Evolutionary conservation across 1,140 invertebrate genomes (phyloP), one percentile per base, ranked within the genome.

Genomic region (Calephelis virginiensis): DNA sequence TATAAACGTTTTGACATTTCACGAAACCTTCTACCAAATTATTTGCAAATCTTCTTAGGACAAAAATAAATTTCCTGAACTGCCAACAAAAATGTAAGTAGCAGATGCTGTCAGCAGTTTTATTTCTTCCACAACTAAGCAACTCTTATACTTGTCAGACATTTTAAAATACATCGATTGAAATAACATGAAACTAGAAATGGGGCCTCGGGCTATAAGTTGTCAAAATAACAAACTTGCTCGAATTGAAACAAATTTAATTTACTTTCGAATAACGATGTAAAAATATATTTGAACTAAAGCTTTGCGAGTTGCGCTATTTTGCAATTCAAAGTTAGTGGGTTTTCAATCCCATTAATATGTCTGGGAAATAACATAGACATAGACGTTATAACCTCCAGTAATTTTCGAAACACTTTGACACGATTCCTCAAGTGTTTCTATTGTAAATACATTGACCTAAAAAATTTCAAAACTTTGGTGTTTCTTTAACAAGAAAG

Each of bases 341-440:
- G 78, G 85, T 75, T 87, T 88, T 81, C 82, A 86, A 90, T 88
- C 79, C 80, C 71, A 76, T 83, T 90, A 88, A 90, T 89, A 84
- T 88, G 81, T 81, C 85, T 76, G 79, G 63, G 50, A 53, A 56
- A 63, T 46, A 37, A 38, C 56, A 59, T 59, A 59, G 11, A 59
- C 56, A 37, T 59, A 59, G 56, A 59, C 56, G 56, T 8, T 59
- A 59, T 56, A 17, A 56, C 37, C 53, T 56, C 12, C 17, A 28
- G 53, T 37, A 17, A 56, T 28, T 56, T 56, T 56, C 53, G 53
- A 37, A 56, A 56, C 37, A 17, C 53, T 56, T 56, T 56, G 53
- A 56, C 28, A 10, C 37, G 14, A 37, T 56, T 14, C 17, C 12
- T 56, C 11, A 56, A 28, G 53, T 7, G 53, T 56, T 56, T 56